A percentile compares a stretch with the other conserved stretches of the same genome.
phyloP scores from a whole-genome alignment of 23 tunicate genomes.

The Clavelina lepadiformis region DNA sequence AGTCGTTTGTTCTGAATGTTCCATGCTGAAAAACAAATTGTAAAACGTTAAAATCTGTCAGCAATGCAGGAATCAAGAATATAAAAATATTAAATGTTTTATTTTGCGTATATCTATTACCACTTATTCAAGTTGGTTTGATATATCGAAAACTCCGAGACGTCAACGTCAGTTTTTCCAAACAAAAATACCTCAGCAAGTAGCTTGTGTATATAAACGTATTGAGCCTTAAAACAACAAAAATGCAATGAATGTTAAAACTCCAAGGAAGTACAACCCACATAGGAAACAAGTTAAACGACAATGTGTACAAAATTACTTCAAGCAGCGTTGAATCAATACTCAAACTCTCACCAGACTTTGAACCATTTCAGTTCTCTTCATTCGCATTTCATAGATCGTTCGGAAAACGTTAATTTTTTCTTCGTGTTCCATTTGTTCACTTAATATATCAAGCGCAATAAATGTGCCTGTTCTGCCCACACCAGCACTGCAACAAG shows the following conservation, averaged over 20 bases:
- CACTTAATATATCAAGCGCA: slow-evolving; percentile 13
- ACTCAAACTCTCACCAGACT: slow-evolving; percentile 3
- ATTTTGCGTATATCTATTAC: too few species aligned
- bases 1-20: too few species aligned
- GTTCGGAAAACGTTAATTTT: slow-evolving; percentile 11
- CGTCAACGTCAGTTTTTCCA: slow-evolving; percentile 37
- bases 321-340: too few species aligned
- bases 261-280: too few species aligned
- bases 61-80: too few species aligned
- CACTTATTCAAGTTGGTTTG: too few species aligned
- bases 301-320: too few species aligned
- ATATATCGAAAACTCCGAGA: slow-evolving; percentile 41
- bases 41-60: too few species aligned
- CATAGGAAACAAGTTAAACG: too few species aligned
- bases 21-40: too few species aligned
- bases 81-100: too few species aligned
- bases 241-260: too few species aligned
- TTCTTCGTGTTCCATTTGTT: slow-evolving; percentile 9
- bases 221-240: slow-evolving; percentile 64
- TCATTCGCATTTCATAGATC: slow-evolving; percentile 6
- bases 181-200: slow-evolving; percentile 34
- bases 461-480: slow-evolving; percentile 30
- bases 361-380: slow-evolving; percentile 24
- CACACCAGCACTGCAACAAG: slow-evolving; percentile 27
- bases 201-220: slow-evolving; percentile 58